Evolutionary conservation across 2,888 invertebrate species (phyloP), one percentile per base, ranked within the genome.

Genomic region (Synanthedon vespiformis): DNA sequence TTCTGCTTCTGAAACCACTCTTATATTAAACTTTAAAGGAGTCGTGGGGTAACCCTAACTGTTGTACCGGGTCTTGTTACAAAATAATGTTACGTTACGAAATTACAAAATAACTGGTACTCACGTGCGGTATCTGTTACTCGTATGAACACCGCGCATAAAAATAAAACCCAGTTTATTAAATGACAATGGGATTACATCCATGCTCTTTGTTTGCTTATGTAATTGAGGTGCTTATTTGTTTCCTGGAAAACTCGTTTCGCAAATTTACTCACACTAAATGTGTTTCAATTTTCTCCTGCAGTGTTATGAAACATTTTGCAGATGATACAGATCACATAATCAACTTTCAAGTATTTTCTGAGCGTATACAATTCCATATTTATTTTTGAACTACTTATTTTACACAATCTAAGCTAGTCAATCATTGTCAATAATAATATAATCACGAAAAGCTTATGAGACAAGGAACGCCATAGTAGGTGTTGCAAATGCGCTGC

Each of bases 1-100:
- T 77, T 75, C 74, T 74, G 66, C 70, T 72, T 57, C 68, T 76
- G 72, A 76, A 78, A 74, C 76, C 53, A 55, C 65, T 65, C 61
- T 71, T 68, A 67, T 69, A 76, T 78, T 74, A 76, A 74, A 70
- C 71, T 76, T 72, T 71, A 75, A 64, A 68, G 68, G 66, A 70
- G 64, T 64, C 69, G 63, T 62, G 64, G 65, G 66, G 53, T 52
- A 51, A 60, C 59, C 55, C 58, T 61, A 71, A 72, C 65, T 67
- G 70, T 73, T 68, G 72, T 70, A 66, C 61, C 64, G 64, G 64
- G 63, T 62, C 73, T 74, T 74, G 72, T 71, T 74, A 73, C 74
- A 70, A 70, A 74, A 70, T 71, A 77, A 76, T 75, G 74, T 75
- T 73, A 70, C 71, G 67, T 74, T 73, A 73, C 72, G 34, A 34